Conservation (phyloP, 2,113 vertebrate genomes). For the Rhinichthys klamathensis region DNA sequence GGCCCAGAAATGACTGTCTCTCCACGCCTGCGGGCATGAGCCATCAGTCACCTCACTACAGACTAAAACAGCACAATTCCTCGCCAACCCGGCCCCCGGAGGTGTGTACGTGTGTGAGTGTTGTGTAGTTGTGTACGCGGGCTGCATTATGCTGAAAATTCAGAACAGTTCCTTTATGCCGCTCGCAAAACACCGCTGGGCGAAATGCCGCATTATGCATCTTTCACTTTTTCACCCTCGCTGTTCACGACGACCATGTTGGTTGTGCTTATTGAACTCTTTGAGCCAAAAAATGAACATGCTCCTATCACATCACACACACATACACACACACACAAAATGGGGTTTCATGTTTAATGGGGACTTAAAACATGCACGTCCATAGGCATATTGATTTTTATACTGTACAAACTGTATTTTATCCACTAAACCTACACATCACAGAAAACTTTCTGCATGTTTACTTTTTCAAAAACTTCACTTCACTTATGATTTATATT, state of each 20-base stretch:
- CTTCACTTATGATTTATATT: no score
- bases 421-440: no score
- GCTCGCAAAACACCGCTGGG: conserved; percentile 33
- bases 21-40: conserved; percentile 54
- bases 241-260: conserved; percentile 33
- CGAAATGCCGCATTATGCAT: conserved; percentile 47
- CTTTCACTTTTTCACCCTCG: conserved; percentile 39
- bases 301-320: conserved; percentile 39
- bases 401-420: no score
- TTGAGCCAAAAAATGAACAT: conserved; percentile 34
- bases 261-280: conserved; percentile 52
- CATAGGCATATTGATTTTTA: no score
- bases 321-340: conserved; percentile 20
- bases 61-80: conserved; percentile 55
- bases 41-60: conserved; percentile 57
- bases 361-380: no score
- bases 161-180: conserved; percentile 50
- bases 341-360: no score
- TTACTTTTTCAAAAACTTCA: no score
- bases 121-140: conserved; percentile 49
- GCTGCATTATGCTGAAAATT: conserved; percentile 53
- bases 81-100: conserved; percentile 24
- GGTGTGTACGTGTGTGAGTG: background rate
- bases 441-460: no score
- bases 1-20: conserved; percentile 57